Base-by-base conservation (phyloP, 2,888 invertebrate genomes). In the Drosophila mayaguana region DNA sequence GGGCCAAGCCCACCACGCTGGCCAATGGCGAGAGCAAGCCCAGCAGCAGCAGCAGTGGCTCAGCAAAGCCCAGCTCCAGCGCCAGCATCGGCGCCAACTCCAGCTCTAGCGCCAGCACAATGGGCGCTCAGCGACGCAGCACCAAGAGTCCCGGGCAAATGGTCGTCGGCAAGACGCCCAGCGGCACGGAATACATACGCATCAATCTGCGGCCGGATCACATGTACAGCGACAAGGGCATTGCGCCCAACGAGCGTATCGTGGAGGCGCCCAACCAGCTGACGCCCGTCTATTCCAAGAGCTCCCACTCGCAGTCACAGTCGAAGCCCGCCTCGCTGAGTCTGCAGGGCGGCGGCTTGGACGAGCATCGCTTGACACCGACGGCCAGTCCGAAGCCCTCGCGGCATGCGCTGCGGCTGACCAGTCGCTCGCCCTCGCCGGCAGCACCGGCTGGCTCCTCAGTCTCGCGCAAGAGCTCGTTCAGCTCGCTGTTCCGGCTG, bases 391-490 rank as follows among this genome's bases (percentile, higher is more conserved):
- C 94, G 2, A 94, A 94, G 75, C 92, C 93, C 1, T 87, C 91
- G 12, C 90, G 93, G 46, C 92, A 93, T 60, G 75, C 80, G 1
- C 53, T 82, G 18, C 77, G 85, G 0, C 25, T 83, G 28, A 91
- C 88, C 36, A 93, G 93, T 72, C 92, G 94, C 34, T 94, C 95
- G 1, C 96, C 97, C 0, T 97, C 97, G 2, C 96, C 97, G 0
- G 94, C 94, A 1, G 94, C 94, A 93, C 94, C 3, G 0, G 93
- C 18, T 0, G 48, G 46, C 5, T 11, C 14, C 12, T 94, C 94
- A 0, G 94, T 95, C 0, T 96, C 97, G 0, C 94, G 97, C 43
- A 96, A 96, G 91, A 96, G 96, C 83, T 97, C 97, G 38, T 96
- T 97, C 90, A 96, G 96, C 66, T 96, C 96, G 5, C 92, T 97